A percentile compares a stretch with the other conserved stretches of the same genome.
phyloP scores from a whole-genome alignment of 2,888 invertebrate species.

The Pterostichus madidus region DNA sequence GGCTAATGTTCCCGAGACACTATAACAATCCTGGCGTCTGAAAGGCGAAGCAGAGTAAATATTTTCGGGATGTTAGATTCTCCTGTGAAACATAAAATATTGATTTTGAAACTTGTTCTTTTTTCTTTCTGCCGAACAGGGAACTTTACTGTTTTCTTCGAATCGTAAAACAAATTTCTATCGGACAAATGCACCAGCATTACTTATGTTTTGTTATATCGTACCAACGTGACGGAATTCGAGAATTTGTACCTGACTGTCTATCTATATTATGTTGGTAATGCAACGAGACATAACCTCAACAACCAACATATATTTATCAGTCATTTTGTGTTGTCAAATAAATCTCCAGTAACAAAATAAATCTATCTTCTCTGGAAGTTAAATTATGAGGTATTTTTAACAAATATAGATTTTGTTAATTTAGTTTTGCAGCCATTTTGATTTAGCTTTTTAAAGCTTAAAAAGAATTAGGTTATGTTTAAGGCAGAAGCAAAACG shows the following conservation, averaged over 20 bases:
- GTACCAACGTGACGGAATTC: background rate
- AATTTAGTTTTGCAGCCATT: no score
- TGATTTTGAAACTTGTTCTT: slow-evolving; percentile 34
- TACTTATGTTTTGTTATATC: background rate
- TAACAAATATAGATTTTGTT: background rate
- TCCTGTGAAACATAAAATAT: slow-evolving; percentile 11
- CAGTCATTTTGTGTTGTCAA: slow-evolving; percentile 4
- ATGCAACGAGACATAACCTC: slow-evolving; percentile 16
- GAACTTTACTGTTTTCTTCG: slow-evolving; percentile 37
- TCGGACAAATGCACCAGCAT: background rate
- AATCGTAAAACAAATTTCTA: slow-evolving; percentile 37
- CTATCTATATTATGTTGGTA: background rate
- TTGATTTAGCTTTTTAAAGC: background rate
- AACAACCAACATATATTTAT: background rate
- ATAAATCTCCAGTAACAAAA: background rate
- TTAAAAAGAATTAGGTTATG: background rate
- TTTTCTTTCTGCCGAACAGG: background rate
- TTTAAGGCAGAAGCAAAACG: slow-evolving; percentile 2
- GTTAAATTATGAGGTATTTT: background rate
- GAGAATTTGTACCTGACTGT: background rate
- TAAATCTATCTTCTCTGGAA: slow-evolving; percentile 2
- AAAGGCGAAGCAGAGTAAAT: background rate
- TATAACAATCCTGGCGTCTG: slow-evolving; percentile 8
- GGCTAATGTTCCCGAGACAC: slow-evolving; percentile 10
- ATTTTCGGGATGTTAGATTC: background rate